These are phyloP conservation scores for Peromyscus maniculatus DNA, from an alignment of 2,113 vertebrate genomes.

Conservation along the genomic window DNA sequence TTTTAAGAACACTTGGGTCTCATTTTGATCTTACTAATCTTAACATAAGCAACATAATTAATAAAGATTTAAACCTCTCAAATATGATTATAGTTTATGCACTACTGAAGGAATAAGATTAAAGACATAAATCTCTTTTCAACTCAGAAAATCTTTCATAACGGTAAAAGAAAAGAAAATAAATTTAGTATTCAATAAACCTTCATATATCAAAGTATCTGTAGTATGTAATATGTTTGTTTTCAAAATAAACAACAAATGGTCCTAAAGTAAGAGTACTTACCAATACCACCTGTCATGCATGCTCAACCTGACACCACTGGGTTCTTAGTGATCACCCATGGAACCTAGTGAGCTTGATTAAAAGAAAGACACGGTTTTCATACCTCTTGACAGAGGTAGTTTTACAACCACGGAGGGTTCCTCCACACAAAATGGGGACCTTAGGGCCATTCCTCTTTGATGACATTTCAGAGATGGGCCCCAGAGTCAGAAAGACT, in stretches of 20 bases:
- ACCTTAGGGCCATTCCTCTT: accelerated
- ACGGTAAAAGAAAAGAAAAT: background rate
- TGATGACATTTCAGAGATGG: background rate
- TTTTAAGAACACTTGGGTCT: background rate
- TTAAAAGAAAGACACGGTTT: background rate
- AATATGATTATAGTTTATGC: constrained; percentile 11
- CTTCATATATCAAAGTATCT: background rate
- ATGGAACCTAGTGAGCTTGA: background rate
- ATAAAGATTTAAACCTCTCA: background rate
- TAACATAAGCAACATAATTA: constrained; percentile 3
- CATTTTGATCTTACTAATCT: background rate
- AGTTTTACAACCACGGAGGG: background rate
- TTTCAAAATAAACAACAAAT: constrained; percentile 42
- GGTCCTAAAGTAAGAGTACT: background rate
- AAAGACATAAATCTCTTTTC: background rate
- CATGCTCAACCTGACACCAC: background rate
- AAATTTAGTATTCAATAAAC: constrained; percentile 26
- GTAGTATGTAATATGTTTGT: background rate
- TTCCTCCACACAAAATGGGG: background rate
- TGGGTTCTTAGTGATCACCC: background rate
- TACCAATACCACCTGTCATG: background rate
- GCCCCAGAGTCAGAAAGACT: background rate
- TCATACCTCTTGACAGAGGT: background rate
- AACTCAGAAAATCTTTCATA: background rate
- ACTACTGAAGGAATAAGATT: background rate